These are phyloP conservation scores for Percopsis omiscomaycus DNA, from an alignment of 2,797 vertebrate species.

Conservation along the genomic window DNA sequence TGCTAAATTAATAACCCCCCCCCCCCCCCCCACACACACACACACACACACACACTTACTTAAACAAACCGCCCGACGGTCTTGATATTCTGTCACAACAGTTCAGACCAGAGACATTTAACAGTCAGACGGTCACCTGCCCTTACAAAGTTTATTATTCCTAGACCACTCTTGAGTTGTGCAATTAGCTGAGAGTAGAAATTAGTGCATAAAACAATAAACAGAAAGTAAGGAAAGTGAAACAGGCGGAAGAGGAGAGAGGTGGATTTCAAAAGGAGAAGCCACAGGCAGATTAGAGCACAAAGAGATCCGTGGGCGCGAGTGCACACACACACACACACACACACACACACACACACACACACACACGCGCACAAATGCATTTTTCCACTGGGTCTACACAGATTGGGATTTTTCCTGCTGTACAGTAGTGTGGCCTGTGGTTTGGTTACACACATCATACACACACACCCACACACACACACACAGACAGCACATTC, in stretches of 20 bases:
- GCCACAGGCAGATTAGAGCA: slow-evolving; percentile 20
- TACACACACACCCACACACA: slow-evolving; percentile 1
- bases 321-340: slow-evolving; percentile 8
- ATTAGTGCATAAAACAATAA: neutral
- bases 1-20: too few relatives aligned
- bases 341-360: slow-evolving; percentile 5
- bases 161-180: neutral
- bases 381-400: slow-evolving; percentile 26
- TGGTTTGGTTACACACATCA: slow-evolving; percentile 26
- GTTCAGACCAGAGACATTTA: slow-evolving; percentile 13
- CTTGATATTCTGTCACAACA: slow-evolving; percentile 44
- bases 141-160: slow-evolving; percentile 39
- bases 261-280: slow-evolving; percentile 3
- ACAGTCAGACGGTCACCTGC: slow-evolving; percentile 12
- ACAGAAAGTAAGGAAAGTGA: neutral
- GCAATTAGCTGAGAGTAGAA: neutral
- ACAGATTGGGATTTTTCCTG: slow-evolving; percentile 10
- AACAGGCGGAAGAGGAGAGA: neutral
- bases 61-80: slow-evolving; percentile 11
- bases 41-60: too few relatives aligned
- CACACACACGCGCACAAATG: neutral
- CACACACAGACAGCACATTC: slow-evolving; percentile 4
- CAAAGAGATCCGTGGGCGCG: slow-evolving; percentile 5
- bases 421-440: slow-evolving; percentile 33
- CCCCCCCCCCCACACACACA: too few relatives aligned